A percentile compares a stretch with the other conserved stretches of the same genome.
phyloP scores from a whole-genome alignment of 2,888 invertebrate genomes.

The Petrophora chlorosata region DNA sequence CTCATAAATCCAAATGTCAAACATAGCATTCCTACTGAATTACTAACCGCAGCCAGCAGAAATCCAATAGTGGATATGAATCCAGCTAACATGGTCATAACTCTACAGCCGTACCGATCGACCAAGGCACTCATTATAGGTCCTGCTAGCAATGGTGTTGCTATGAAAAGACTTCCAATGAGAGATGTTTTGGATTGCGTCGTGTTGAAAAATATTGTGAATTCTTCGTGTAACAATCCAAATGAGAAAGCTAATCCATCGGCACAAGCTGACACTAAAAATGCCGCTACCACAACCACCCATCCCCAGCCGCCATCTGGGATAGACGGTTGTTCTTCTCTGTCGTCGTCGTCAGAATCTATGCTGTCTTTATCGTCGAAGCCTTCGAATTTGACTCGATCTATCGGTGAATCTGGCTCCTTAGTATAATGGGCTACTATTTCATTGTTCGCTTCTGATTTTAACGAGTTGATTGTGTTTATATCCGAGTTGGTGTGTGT shows the following conservation, averaged over 20 bases:
- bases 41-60: conserved; percentile 86
- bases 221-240: conserved; percentile 93
- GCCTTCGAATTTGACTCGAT: conserved; percentile 75
- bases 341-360: conserved; percentile 65
- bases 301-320: conserved; percentile 96
- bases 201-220: conserved; percentile 89
- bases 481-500: conserved; percentile 50
- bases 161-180: conserved; percentile 94
- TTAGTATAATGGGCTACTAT: conserved; percentile 52
- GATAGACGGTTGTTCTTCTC: conserved; percentile 79
- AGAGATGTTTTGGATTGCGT: conserved; percentile 93
- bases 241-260: conserved; percentile 97
- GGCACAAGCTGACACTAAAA: conserved; percentile 93
- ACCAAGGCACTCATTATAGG: conserved; percentile 93
- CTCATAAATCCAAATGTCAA: conserved; percentile 93
- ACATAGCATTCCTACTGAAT: conserved; percentile 89
- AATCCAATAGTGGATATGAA: conserved; percentile 89
- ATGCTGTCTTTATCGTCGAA: conserved; percentile 75
- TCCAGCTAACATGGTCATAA: conserved; percentile 89
- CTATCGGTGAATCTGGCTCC: conserved; percentile 57
- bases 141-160: conserved; percentile 93
- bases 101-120: conserved; percentile 91
- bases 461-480: conserved; percentile 67
- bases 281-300: conserved; percentile 93
- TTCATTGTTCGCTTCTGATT: conserved; percentile 57